Evolutionary conservation across 2,113 vertebrate species (phyloP).

Genomic region (Pomatorhinus ruficollis): DNA sequence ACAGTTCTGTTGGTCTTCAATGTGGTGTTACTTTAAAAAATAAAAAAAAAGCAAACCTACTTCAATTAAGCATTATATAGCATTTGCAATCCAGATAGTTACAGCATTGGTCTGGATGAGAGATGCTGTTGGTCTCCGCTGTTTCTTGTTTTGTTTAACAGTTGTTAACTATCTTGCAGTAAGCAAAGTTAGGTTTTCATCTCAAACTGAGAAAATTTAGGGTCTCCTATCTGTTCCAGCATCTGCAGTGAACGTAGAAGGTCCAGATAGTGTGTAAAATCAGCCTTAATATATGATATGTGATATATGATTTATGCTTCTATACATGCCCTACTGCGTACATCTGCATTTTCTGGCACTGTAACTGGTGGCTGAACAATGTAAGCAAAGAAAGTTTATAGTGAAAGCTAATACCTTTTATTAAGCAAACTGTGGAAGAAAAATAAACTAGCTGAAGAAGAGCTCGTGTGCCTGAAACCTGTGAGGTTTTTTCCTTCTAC

Average conservation of each 20-base stretch:
- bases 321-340: neutral
- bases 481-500: neutral
- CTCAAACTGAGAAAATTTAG: neutral
- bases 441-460: slow-evolving; percentile 35
- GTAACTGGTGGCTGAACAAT: neutral
- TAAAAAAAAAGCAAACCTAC: neutral
- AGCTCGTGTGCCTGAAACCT: neutral
- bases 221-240: neutral
- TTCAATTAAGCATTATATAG: neutral
- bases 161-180: neutral
- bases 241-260: neutral
- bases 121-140: neutral
- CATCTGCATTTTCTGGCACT: slow-evolving; percentile 26
- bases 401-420: neutral
- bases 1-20: neutral
- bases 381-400: neutral
- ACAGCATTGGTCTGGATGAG: neutral
- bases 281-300: neutral
- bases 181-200: neutral
- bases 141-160: neutral
- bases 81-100: neutral
- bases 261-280: neutral
- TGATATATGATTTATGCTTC: neutral
- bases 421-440: slow-evolving; percentile 26
- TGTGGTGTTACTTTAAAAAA: neutral